A percentile compares a stretch with the other conserved stretches of the same genome.
These are phyloP conservation scores for Ormia ochracea DNA, from an alignment of 2,888 invertebrate genomes.

Conservation along the genomic window DNA sequence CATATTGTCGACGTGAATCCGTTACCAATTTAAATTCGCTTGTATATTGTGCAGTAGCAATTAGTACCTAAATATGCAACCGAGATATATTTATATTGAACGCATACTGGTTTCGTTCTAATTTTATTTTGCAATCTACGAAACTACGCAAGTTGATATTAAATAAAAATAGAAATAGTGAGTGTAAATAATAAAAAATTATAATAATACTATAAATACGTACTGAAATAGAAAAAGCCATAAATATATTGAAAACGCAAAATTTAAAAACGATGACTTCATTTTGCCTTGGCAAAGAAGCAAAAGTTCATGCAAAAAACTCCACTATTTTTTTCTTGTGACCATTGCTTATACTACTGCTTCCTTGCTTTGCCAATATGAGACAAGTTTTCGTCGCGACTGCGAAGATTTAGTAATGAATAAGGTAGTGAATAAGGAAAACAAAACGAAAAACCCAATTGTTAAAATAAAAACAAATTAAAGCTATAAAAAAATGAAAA, in stretches of 20 bases:
- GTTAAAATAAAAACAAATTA: slow-evolving; percentile 44
- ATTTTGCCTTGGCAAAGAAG: slow-evolving; percentile 68
- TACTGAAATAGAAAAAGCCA: background rate
- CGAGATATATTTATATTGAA: slow-evolving; percentile 23
- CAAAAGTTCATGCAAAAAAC: slow-evolving; percentile 62
- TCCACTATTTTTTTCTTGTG: slow-evolving; percentile 66
- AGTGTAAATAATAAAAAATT: slow-evolving; percentile 5
- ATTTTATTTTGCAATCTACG: slow-evolving; percentile 60
- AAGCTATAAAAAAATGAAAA: slow-evolving; percentile 49
- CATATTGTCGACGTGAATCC: no score
- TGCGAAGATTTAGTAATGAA: slow-evolving; percentile 17
- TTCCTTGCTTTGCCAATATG: slow-evolving; percentile 62
- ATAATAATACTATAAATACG: background rate
- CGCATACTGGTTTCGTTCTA: slow-evolving; percentile 53
- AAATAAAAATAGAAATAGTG: slow-evolving; percentile 31
- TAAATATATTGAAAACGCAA: slow-evolving; percentile 31
- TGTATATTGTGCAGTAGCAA: background rate
- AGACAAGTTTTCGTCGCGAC: slow-evolving; percentile 46
- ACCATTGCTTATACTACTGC: slow-evolving; percentile 58
- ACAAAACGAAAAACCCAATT: slow-evolving; percentile 24
- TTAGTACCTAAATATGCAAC: slow-evolving; percentile 16
- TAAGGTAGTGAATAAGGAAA: slow-evolving; percentile 37
- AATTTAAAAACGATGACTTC: slow-evolving; percentile 72
- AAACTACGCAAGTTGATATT: slow-evolving; percentile 8
- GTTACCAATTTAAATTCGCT: no score